These are phyloP conservation scores for Exocentrus adspersus DNA, from an alignment of 2,888 invertebrate genomes.

Conservation along the genomic window DNA sequence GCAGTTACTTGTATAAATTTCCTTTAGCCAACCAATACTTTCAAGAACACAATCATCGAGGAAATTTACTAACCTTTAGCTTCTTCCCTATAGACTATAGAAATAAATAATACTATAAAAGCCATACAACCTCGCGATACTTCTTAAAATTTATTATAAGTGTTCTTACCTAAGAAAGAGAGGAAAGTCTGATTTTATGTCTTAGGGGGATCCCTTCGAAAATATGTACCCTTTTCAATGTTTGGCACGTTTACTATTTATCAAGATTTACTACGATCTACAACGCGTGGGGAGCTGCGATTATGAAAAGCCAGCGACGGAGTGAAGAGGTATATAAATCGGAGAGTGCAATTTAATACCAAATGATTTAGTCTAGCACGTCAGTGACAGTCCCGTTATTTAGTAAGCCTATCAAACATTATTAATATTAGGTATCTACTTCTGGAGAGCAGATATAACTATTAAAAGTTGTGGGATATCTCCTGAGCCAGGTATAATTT, in stretches of 20 bases:
- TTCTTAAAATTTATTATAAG: constrained; percentile 17
- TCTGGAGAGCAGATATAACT: too few species aligned
- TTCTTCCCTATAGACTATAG: constrained; percentile 8
- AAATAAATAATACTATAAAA: constrained; percentile 18
- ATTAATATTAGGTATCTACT: too few species aligned
- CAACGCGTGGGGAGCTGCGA: constrained; percentile 18
- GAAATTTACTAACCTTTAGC: not conserved
- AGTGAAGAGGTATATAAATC: constrained; percentile 23
- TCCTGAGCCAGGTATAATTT: too few species aligned
- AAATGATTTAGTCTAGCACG: constrained; percentile 45
- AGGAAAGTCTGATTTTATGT: constrained; percentile 22
- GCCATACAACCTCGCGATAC: constrained; percentile 1
- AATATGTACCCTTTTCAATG: constrained; percentile 25
- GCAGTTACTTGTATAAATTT: not conserved
- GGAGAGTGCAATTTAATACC: constrained; percentile 20
- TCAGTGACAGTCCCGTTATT: constrained; percentile 50
- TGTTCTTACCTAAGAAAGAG: constrained; percentile 13
- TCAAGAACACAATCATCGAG: not conserved
- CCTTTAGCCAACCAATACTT: not conserved
- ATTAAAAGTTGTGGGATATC: too few species aligned
- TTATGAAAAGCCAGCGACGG: constrained; percentile 23
- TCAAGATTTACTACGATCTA: constrained; percentile 25
- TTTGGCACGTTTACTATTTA: constrained; percentile 24
- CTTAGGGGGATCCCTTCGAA: constrained; percentile 6
- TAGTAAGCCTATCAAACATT: constrained; percentile 54